phyloP scores from a whole-genome alignment of 2,888 invertebrate genomes.

The Apotomis betuletana region DNA sequence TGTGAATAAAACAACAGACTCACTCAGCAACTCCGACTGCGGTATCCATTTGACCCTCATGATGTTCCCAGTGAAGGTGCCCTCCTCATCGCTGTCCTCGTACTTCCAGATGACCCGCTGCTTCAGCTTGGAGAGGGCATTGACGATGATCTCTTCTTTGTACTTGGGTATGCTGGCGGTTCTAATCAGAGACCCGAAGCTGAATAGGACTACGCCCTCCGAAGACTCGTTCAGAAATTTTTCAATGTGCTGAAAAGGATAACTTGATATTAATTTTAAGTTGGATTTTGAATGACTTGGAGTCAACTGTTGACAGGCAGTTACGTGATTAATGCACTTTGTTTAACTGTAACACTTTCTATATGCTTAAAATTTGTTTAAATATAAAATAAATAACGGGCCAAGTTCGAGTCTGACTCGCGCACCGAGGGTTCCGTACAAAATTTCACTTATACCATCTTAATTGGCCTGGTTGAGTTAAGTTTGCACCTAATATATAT shows the following conservation, averaged over 20 bases:
- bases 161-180: constrained; percentile 86
- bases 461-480: too few relatives aligned
- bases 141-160: constrained; percentile 84
- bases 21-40: constrained; percentile 88
- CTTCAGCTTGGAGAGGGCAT: constrained; percentile 85
- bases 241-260: constrained; percentile 82
- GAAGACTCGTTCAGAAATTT: constrained; percentile 86
- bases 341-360: too few relatives aligned
- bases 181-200: constrained; percentile 90
- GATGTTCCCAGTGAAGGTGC: constrained; percentile 76
- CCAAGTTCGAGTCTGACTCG: too few relatives aligned
- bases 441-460: too few relatives aligned
- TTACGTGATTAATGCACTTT: too few relatives aligned
- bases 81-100: constrained; percentile 82
- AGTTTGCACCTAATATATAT: too few relatives aligned
- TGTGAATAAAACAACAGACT: constrained; percentile 58
- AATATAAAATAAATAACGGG: too few relatives aligned
- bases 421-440: too few relatives aligned
- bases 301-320: too few relatives aligned
- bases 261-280: not conserved
- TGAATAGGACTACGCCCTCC: constrained; percentile 89
- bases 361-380: too few relatives aligned
- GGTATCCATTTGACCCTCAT: constrained; percentile 87
- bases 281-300: not conserved
- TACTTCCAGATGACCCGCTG: constrained; percentile 91